phyloP scores from a whole-genome alignment of 2,888 invertebrate species.

The Xylota segnis region DNA sequence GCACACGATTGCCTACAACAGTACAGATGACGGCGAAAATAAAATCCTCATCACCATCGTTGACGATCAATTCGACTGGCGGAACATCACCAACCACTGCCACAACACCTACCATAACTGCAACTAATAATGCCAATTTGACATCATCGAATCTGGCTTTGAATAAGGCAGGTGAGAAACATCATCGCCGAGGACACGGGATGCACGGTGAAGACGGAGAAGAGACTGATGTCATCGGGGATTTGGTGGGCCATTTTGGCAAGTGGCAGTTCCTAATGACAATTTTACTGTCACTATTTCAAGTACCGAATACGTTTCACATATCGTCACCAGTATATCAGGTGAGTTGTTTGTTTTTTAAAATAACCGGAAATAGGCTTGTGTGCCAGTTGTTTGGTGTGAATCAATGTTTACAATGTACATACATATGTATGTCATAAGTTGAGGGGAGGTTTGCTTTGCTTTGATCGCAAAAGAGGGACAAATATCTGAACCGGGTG shows the following conservation, averaged over 20 bases:
- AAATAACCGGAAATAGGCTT: background rate
- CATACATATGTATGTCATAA: too few species aligned
- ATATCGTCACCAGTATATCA: slow-evolving; percentile 91
- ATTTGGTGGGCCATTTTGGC: slow-evolving; percentile 90
- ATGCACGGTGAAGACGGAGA: slow-evolving; percentile 82
- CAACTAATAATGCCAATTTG: slow-evolving; percentile 54
- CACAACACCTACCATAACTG: slow-evolving; percentile 69
- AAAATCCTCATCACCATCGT: slow-evolving; percentile 70
- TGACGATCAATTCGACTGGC: slow-evolving; percentile 63
- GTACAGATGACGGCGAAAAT: slow-evolving; percentile 74
- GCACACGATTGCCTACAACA: slow-evolving; percentile 70
- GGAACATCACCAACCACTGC: slow-evolving; percentile 43
- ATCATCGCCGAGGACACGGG: slow-evolving; percentile 41
- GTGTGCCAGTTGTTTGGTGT: too few species aligned
- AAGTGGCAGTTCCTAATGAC: slow-evolving; percentile 91
- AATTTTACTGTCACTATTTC: slow-evolving; percentile 90
- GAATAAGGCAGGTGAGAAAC: slow-evolving; percentile 38
- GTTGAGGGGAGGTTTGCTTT: too few species aligned
- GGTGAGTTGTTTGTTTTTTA: slow-evolving; percentile 83
- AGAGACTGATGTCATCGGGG: slow-evolving; percentile 88
- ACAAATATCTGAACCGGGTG: too few species aligned
- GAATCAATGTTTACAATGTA: too few species aligned
- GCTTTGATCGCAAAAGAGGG: too few species aligned
- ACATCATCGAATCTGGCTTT: slow-evolving; percentile 48
- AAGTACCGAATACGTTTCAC: slow-evolving; percentile 92